Conservation (phyloP, 2,797 vertebrate genomes). For the Sternarchorhynchus goeldii region DNA sequence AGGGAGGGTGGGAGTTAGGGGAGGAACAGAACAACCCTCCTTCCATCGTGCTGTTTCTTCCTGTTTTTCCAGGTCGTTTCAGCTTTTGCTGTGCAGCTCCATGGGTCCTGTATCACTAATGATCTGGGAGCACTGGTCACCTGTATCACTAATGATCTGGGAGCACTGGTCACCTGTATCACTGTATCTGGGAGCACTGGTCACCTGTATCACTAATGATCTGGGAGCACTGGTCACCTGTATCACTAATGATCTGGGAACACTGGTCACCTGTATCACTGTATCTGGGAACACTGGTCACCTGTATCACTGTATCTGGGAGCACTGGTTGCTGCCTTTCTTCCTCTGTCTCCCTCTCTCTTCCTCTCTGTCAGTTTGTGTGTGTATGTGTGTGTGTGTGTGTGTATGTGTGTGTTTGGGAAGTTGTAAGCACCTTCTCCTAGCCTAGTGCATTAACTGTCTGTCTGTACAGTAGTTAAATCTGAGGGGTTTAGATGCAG, state of each 20-base stretch:
- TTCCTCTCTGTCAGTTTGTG: conserved; percentile 30
- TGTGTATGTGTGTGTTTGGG: too few species aligned
- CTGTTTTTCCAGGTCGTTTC: conserved; percentile 36
- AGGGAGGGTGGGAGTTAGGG: too few species aligned
- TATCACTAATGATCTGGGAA: conserved; percentile 46
- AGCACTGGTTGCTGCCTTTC: too few species aligned
- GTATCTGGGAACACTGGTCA: background rate
- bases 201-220: too few species aligned
- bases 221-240: background rate
- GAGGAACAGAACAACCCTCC: conserved; percentile 21
- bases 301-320: conserved; percentile 49
- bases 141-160: conserved; percentile 5
- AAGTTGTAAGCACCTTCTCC: too few species aligned
- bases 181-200: too few species aligned
- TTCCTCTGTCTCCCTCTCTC: conserved; percentile 42
- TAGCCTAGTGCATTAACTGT: too few species aligned
- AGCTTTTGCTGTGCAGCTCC: conserved; percentile 61
- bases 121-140: background rate
- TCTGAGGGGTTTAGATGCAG: too few species aligned
- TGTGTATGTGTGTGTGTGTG: too few species aligned
- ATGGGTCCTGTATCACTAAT: conserved; percentile 53
- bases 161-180: too few species aligned
- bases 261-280: conserved; percentile 48
- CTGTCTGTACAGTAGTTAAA: too few species aligned
- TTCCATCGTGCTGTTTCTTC: conserved; percentile 37